Evolutionary conservation across 2,797 vertebrate genomes (phyloP).

Genomic region (Fistularia commersonii): DNA sequence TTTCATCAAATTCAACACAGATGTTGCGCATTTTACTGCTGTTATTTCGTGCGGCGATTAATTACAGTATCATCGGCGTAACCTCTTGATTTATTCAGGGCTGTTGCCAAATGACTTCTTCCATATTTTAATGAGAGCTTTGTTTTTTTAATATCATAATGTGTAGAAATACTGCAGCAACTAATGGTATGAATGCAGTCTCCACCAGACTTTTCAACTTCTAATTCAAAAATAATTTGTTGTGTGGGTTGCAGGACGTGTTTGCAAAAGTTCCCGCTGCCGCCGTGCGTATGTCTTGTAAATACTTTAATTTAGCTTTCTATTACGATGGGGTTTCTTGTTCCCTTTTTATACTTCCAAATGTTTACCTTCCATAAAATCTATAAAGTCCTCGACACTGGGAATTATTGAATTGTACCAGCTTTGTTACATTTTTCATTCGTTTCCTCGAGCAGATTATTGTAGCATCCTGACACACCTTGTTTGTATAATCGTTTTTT

Average conservation of each 20-base stretch:
- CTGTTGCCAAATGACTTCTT: constrained; percentile 5
- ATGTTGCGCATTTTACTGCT: constrained; percentile 7
- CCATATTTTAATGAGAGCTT: constrained; percentile 4
- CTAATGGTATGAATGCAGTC: constrained; percentile 7
- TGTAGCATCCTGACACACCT: constrained; percentile 1
- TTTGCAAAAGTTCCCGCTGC: constrained; percentile 16
- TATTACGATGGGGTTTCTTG: constrained; percentile 20
- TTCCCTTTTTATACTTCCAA: neutral
- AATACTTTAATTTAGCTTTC: constrained; percentile 18
- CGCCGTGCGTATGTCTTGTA: constrained; percentile 15
- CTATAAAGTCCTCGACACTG: constrained; percentile 15
- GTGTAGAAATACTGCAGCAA: constrained; percentile 11
- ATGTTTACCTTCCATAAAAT: constrained; percentile 25
- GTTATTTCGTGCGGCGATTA: constrained; percentile 3
- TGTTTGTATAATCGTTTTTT: constrained; percentile 4
- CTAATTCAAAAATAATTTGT: constrained; percentile 40
- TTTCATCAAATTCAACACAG: constrained; percentile 14
- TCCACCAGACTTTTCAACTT: constrained; percentile 9
- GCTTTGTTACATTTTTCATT: neutral
- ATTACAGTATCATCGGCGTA: neutral
- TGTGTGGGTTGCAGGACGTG: constrained; percentile 27
- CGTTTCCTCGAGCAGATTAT: neutral
- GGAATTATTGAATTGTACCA: constrained; percentile 38
- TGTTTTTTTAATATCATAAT: constrained; percentile 11
- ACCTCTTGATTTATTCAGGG: neutral